Conservation (phyloP, 2,113 vertebrate species). For the Pleuronectes platessa region DNA sequence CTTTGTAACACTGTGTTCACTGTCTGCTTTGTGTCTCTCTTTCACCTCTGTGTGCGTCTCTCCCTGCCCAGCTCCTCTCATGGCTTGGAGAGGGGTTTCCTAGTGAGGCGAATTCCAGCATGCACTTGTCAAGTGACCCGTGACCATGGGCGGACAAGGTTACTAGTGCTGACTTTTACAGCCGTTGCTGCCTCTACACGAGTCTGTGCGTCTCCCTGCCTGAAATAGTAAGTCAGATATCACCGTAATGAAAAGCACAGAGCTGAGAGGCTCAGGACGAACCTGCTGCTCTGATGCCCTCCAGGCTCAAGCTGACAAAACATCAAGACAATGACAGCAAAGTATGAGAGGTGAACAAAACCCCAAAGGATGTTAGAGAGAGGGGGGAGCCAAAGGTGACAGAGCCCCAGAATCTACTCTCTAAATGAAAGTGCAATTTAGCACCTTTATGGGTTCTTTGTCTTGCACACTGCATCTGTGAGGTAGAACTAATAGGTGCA, state of each 20-base stretch:
- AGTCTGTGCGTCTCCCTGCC: constrained; percentile 82
- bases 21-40: constrained; percentile 87
- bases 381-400: constrained; percentile 68
- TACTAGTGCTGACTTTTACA: constrained; percentile 76
- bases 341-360: constrained; percentile 86
- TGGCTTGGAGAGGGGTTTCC: constrained; percentile 71
- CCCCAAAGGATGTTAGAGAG: constrained; percentile 75
- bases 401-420: constrained; percentile 40
- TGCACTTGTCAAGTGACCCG: constrained; percentile 80
- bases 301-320: constrained; percentile 92
- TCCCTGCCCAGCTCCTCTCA: constrained; percentile 69
- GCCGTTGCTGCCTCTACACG: constrained; percentile 70
- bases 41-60: constrained; percentile 75
- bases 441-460: constrained; percentile 48
- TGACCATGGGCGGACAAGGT: constrained; percentile 84
- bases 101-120: constrained; percentile 86
- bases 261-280: constrained; percentile 79
- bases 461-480: constrained; percentile 43
- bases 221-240: constrained; percentile 88
- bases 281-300: constrained; percentile 90
- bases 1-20: constrained; percentile 71
- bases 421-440: constrained; percentile 70
- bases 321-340: constrained; percentile 93
- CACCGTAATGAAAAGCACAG: constrained; percentile 77
- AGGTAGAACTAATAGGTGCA: constrained; percentile 3